phyloP scores from a whole-genome alignment of 2,888 invertebrate genomes.

The Tineola bisselliella region DNA sequence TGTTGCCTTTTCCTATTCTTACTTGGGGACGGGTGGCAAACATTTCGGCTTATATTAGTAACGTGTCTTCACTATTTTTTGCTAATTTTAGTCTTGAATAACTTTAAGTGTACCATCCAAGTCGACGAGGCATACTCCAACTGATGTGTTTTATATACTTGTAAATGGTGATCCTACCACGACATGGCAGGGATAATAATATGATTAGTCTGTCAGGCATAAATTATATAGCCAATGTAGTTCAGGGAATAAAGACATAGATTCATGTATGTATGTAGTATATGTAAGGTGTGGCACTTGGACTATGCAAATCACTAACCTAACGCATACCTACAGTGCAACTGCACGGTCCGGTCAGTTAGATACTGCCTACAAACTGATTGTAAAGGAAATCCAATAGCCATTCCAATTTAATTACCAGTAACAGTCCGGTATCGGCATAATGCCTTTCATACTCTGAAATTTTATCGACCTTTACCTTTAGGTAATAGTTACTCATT shows the following conservation, averaged over 20 bases:
- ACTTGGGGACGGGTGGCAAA: background rate
- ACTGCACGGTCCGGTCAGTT: background rate
- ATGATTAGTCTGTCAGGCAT: too few relatives aligned
- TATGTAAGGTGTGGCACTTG: background rate
- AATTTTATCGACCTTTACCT: background rate
- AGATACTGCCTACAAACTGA: constrained; percentile 1
- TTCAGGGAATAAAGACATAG: too few relatives aligned
- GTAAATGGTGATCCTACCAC: too few relatives aligned
- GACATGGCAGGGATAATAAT: too few relatives aligned
- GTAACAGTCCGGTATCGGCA: background rate
- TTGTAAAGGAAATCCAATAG: background rate
- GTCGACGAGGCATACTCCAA: too few relatives aligned
- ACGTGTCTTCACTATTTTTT: too few relatives aligned
- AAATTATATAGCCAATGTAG: too few relatives aligned
- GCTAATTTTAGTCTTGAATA: too few relatives aligned
- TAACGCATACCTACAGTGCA: background rate
- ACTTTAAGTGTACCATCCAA: too few relatives aligned
- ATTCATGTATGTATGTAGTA: too few relatives aligned
- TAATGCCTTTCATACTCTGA: background rate
- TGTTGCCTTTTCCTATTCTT: constrained; percentile 14
- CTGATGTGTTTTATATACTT: too few relatives aligned
- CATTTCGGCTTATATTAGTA: too few relatives aligned
- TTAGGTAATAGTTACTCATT: background rate
- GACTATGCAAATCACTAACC: background rate
- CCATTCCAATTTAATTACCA: background rate